A percentile compares a stretch with the other conserved stretches of the same genome.
phyloP scores from a whole-genome alignment of 2,888 invertebrate species.

The Formica aserva region DNA sequence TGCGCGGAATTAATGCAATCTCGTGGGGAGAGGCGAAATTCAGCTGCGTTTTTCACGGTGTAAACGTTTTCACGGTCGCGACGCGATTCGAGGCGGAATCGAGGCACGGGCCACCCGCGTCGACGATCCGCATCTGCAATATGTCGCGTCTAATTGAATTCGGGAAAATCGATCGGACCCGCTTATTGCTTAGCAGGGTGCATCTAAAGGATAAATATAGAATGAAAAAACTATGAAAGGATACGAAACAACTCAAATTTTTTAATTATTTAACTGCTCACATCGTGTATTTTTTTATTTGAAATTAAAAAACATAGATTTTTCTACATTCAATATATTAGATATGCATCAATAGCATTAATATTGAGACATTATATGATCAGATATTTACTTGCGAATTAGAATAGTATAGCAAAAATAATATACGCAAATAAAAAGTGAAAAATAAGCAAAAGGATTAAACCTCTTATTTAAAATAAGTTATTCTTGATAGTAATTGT shows the following conservation, averaged over 20 bases:
- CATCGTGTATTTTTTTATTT: neutral
- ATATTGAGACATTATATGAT: neutral
- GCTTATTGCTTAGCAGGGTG: conserved; percentile 40
- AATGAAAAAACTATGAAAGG: neutral
- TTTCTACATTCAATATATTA: neutral
- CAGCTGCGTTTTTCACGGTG: conserved; percentile 34
- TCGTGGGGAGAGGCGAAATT: conserved; percentile 30
- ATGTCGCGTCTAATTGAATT: conserved; percentile 70
- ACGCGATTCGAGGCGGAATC: conserved; percentile 26
- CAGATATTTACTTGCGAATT: neutral
- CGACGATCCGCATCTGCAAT: conserved; percentile 61
- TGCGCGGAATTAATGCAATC: conserved; percentile 81
- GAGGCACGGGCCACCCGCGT: conserved; percentile 33
- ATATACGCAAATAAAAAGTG: conserved; percentile 48
- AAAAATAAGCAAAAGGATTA: conserved; percentile 67
- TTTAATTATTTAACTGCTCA: neutral
- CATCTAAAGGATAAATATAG: neutral
- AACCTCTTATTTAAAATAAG: conserved; percentile 71
- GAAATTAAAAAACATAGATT: neutral
- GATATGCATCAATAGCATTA: neutral
- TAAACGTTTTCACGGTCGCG: conserved; percentile 48
- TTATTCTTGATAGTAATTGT: conserved; percentile 62
- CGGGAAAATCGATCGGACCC: conserved; percentile 65
- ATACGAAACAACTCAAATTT: neutral
- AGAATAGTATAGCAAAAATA: conserved; percentile 24